These are phyloP conservation scores for Phalacrocorax aristotelis DNA, from an alignment of 2,113 vertebrate genomes.

Conservation along the genomic window DNA sequence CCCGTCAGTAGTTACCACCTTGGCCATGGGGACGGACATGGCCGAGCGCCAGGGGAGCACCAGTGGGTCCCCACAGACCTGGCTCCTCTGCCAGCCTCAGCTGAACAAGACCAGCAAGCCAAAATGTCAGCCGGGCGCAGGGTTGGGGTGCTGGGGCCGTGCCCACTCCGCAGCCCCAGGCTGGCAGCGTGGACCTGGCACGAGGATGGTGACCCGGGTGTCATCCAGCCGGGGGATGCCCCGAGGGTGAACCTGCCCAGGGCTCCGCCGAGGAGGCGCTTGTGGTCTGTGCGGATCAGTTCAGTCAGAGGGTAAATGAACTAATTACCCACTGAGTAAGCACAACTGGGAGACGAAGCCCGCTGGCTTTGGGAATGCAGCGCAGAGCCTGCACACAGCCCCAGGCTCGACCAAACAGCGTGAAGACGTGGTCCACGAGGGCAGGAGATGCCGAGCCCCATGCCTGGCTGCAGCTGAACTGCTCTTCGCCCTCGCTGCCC, in stretches of 20 bases:
- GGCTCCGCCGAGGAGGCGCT: not conserved
- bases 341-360: not conserved
- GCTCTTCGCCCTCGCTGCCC: not conserved
- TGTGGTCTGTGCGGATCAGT: not conserved
- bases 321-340: not conserved
- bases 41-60: not conserved
- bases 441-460: not conserved
- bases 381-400: accelerated
- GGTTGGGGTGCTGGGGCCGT: accelerated
- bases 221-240: not conserved
- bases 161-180: not conserved
- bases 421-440: accelerated
- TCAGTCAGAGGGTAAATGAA: not conserved
- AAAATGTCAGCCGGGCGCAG: not conserved
- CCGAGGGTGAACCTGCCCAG: not conserved
- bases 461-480: accelerated
- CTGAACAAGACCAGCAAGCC: not conserved
- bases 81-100: not conserved
- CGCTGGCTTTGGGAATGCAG: accelerated
- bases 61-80: too few relatives aligned
- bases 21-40: not conserved
- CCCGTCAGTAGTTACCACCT: not conserved
- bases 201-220: accelerated
- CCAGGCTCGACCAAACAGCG: not conserved
- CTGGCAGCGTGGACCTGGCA: not conserved